Evolutionary conservation across 2,888 invertebrate species (phyloP).

Genomic region (Agriotes lineatus): DNA sequence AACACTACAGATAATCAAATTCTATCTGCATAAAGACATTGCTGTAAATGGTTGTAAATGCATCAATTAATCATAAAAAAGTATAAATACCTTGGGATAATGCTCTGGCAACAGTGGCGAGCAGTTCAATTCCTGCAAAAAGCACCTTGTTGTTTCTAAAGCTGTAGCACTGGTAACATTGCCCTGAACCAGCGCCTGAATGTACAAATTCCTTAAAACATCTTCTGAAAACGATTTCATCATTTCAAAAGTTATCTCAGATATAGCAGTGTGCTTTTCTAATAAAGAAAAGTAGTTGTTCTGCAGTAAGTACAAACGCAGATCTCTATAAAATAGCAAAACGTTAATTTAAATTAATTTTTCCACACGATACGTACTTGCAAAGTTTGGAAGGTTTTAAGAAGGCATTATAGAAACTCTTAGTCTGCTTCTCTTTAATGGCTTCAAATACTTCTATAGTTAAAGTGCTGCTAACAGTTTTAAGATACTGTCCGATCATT

Average conservation of each 20-base stretch:
- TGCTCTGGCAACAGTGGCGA: too few relatives aligned
- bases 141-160: conserved; percentile 70
- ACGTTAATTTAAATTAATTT: background rate
- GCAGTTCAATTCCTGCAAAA: conserved; percentile 59
- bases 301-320: conserved; percentile 76
- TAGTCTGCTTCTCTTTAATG: conserved; percentile 76
- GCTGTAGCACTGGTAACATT: conserved; percentile 78
- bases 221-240: conserved; percentile 72
- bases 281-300: conserved; percentile 76
- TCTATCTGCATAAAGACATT: too few relatives aligned
- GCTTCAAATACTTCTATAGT: conserved; percentile 76
- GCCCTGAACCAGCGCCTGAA: conserved; percentile 85
- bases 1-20: too few relatives aligned
- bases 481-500: conserved; percentile 76
- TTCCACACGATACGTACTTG: conserved; percentile 68
- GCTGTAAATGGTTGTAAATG: too few relatives aligned
- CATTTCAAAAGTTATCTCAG: conserved; percentile 70
- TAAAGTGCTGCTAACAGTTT: conserved; percentile 69
- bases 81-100: background rate
- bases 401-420: conserved; percentile 79
- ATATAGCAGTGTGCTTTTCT: conserved; percentile 74
- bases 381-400: conserved; percentile 79
- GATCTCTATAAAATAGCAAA: conserved; percentile 68
- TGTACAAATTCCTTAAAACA: conserved; percentile 74
- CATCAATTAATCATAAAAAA: too few relatives aligned